Conservation (phyloP, 1,140 invertebrate species). For the Drosophila elegans region DNA sequence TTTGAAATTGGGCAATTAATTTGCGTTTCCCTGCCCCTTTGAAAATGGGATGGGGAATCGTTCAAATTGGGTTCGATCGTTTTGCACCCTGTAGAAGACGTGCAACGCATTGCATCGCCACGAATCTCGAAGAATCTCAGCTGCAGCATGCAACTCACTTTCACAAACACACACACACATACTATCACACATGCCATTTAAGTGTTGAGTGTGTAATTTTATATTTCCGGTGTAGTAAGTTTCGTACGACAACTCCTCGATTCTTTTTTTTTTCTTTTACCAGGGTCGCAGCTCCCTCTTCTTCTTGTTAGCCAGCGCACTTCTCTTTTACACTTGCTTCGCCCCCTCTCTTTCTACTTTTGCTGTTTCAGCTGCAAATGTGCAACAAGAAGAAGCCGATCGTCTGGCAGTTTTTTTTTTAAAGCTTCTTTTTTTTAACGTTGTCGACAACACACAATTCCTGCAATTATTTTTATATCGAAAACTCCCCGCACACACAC, state of each 20-base stretch:
- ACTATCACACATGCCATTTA: conserved; percentile 59
- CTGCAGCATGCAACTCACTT: conserved; percentile 72
- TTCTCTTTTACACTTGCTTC: conserved; percentile 49
- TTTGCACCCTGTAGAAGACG: conserved; percentile 69
- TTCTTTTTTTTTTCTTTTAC: conserved; percentile 34
- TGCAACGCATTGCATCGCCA: conserved; percentile 41
- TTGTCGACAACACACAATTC: conserved; percentile 64
- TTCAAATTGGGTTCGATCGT: conserved; percentile 64
- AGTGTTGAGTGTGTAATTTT: conserved; percentile 83
- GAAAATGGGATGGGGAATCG: conserved; percentile 14
- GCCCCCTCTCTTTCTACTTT: conserved; percentile 19
- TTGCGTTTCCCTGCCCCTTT: conserved; percentile 39
- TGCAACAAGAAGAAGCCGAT: conserved; percentile 59
- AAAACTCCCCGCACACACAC: conserved; percentile 58
- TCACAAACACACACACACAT: conserved; percentile 11
- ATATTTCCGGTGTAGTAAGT: conserved; percentile 83
- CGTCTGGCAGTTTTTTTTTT: conserved; percentile 30
- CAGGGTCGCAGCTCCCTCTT: conserved; percentile 61
- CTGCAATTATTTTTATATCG: conserved; percentile 82
- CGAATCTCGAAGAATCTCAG: conserved; percentile 51
- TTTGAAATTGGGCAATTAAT: conserved; percentile 75
- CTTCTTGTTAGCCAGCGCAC: conserved; percentile 43
- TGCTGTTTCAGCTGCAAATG: conserved; percentile 78
- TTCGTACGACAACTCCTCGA: conserved; percentile 72
- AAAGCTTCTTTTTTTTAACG: conserved; percentile 39